These are phyloP conservation scores for Trichopria drosophilae DNA, from an alignment of 2,888 invertebrate species.

Conservation along the genomic window DNA sequence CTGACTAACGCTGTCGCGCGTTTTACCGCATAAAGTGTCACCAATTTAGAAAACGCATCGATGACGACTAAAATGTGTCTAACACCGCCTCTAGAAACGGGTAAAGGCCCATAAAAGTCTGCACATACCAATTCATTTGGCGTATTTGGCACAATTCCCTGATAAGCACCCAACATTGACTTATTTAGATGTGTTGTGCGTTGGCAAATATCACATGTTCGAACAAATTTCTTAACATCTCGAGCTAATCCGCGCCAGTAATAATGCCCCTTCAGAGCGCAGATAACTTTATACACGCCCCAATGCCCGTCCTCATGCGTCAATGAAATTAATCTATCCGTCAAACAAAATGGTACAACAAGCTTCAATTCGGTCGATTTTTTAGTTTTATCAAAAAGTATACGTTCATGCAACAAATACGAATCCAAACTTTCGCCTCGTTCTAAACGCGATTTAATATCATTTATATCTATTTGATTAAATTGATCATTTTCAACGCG, in stretches of 20 bases:
- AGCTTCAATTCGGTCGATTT: too few species aligned
- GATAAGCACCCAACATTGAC: not conserved
- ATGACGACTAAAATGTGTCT: not conserved
- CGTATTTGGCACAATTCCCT: not conserved
- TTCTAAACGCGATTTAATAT: too few species aligned
- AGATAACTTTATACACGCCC: too few species aligned
- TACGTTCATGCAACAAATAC: too few species aligned
- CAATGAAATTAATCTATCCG: not conserved
- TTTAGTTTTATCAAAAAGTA: too few species aligned
- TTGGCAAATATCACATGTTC: not conserved
- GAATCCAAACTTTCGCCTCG: too few species aligned
- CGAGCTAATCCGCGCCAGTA: not conserved
- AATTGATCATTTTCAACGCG: too few species aligned
- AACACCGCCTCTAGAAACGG: not conserved
- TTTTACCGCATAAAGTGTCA: too few species aligned
- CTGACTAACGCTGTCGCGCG: too few species aligned
- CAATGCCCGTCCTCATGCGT: too few species aligned
- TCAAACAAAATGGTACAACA: not conserved
- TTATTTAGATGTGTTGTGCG: not conserved
- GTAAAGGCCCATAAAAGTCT: not conserved
- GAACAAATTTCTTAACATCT: not conserved
- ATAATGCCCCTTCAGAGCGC: not conserved
- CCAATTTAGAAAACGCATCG: too few species aligned
- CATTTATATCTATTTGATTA: too few species aligned
- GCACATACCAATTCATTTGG: not conserved